Conservation (phyloP, 2,113 vertebrate genomes). For the Nerophis ophidion region DNA sequence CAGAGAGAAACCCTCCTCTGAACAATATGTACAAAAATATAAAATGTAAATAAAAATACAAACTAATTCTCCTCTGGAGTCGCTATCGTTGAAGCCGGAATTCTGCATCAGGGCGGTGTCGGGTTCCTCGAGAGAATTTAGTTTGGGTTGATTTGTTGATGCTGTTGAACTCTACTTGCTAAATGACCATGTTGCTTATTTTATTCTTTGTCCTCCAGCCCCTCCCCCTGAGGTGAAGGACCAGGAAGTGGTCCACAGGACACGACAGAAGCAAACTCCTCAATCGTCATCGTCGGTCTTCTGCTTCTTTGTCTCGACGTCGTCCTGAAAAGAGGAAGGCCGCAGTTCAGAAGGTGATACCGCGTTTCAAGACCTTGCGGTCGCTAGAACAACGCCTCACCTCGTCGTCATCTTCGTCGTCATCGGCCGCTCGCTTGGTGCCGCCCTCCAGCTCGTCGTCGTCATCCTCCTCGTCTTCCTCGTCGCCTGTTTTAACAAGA, state of each 20-base stretch:
- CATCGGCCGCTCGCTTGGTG: conserved; percentile 88
- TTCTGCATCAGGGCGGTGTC: conserved; percentile 62
- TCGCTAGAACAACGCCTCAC: conserved; percentile 17
- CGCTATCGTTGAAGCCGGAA: conserved; percentile 73
- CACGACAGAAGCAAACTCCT: conserved; percentile 51
- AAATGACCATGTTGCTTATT: conserved; percentile 79
- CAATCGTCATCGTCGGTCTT: conserved; percentile 92
- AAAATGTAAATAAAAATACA: conserved; percentile 99
- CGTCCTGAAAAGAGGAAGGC: conserved; percentile 66
- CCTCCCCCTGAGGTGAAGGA: conserved; percentile 58
- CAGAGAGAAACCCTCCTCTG: conserved; percentile 81
- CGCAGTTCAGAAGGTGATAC: too few relatives aligned
- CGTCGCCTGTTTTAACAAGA: conserved; percentile 72
- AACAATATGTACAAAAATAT: conserved; percentile 99
- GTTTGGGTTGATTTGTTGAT: conserved; percentile 44
- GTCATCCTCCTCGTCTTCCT: conserved; percentile 91
- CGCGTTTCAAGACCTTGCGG: background rate
- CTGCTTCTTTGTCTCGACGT: conserved; percentile 93
- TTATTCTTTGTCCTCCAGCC: conserved; percentile 52
- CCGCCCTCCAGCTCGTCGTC: conserved; percentile 85
- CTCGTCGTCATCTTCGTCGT: conserved; percentile 79
- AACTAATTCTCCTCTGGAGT: conserved; percentile 90
- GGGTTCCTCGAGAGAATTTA: conserved; percentile 66
- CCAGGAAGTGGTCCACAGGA: conserved; percentile 62
- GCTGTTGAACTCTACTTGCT: conserved; percentile 73